Conservation (phyloP, 1,140 invertebrate genomes). For the Drosophila pandora region DNA sequence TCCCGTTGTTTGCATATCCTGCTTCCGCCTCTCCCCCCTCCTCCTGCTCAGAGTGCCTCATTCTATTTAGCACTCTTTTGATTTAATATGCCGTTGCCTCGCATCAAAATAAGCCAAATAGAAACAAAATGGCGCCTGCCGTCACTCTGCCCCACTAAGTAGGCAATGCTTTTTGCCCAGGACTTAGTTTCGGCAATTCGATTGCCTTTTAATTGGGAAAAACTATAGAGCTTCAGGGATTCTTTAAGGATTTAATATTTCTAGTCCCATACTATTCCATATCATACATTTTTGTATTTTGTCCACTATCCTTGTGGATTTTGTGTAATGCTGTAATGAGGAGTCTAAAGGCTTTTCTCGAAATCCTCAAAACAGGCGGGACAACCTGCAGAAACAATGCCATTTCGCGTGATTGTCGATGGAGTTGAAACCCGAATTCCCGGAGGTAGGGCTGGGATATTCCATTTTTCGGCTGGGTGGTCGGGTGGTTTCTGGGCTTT, state of each 20-base stretch:
- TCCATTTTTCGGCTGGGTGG: slow-evolving; percentile 21
- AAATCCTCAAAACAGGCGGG: too few relatives aligned
- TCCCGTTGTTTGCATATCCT: slow-evolving; percentile 6
- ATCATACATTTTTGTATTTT: too few relatives aligned
- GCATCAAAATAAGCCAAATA: slow-evolving; percentile 16
- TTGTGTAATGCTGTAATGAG: too few relatives aligned
- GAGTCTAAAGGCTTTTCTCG: too few relatives aligned
- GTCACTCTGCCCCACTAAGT: slow-evolving; percentile 14
- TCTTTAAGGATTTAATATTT: too few relatives aligned
- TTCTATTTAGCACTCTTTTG: slow-evolving; percentile 52
- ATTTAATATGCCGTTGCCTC: slow-evolving; percentile 62
- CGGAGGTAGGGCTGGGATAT: slow-evolving; percentile 11
- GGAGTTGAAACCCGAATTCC: slow-evolving; percentile 14
- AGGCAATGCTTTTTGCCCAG: slow-evolving; percentile 27
- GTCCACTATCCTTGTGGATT: too few relatives aligned
- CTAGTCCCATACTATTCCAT: too few relatives aligned
- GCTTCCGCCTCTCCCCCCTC: background rate
- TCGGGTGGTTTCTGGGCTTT: slow-evolving; percentile 7
- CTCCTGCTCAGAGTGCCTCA: background rate
- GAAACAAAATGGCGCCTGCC: slow-evolving; percentile 51
- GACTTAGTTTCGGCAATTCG: background rate
- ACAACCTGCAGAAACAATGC: slow-evolving; percentile 7
- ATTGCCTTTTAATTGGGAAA: slow-evolving; percentile 3
- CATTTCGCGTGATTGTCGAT: slow-evolving; percentile 9
- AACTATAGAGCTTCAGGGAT: background rate